Base-by-base conservation (phyloP, 2,113 vertebrate genomes). In the Embiotoca jacksoni region DNA sequence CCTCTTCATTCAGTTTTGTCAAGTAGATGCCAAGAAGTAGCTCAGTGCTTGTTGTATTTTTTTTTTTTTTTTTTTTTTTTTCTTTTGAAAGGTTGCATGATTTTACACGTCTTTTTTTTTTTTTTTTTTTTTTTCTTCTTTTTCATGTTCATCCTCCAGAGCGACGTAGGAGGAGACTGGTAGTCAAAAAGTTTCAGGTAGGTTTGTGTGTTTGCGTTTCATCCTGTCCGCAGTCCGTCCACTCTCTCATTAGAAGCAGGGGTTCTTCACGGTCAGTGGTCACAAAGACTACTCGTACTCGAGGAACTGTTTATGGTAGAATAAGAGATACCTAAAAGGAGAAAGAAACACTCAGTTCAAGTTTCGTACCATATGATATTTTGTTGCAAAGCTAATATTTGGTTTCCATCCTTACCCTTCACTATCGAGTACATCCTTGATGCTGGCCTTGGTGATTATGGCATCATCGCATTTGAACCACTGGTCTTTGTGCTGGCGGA, bases 401-500 rank as follows among this genome's bases (percentile, higher is more conserved):
- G 6, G 36, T 30, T 57, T 70, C 3, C 4, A 3, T 50, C 47
- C 97, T 81, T 82, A 99, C 98, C 98, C 98, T 94, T 99, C 98
- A 13, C 98, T 99, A 94, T 99, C 98, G 93, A 99, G 95, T 83
- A 99, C 98, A 33, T 99, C 97, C 90, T 97, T 97, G 92, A 99
- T 99, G 96, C 96, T 98, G 95, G 98, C 98, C 95, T 99, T 99
- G 92, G 98, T 99, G 94, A 99, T 99, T 92, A 99, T 99, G 88
- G 98, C 98, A 13, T 99, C 98, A 16, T 99, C 98, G 93, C 98
- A 99, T 88, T 99, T 99, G 94, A 99, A 99, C 98, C 98, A 99
- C 95, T 99, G 98, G 96, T 99, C 98, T 93, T 99, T 99, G 95
- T 99, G 98, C 94, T 99, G 98, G 75, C 98, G 94, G 93, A 99